Conservation (phyloP, 2,797 vertebrate genomes). For the Sebastes nivosus region DNA sequence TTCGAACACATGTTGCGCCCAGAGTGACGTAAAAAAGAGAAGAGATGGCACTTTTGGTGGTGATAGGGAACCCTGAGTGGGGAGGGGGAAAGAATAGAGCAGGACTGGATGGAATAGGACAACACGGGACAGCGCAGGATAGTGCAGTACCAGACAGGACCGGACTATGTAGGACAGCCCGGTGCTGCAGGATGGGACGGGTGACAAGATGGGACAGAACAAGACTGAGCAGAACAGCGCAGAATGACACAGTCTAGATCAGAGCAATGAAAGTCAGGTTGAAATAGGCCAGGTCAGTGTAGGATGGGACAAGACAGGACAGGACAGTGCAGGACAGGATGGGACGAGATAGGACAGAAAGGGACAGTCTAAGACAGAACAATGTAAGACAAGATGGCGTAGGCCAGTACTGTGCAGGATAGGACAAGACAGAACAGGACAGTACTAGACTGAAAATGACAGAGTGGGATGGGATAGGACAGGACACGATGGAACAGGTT, state of each 20-base stretch:
- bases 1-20: not conserved
- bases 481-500: not conserved
- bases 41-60: not conserved
- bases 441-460: not conserved
- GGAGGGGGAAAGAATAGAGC: not conserved
- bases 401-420: not conserved
- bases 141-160: not conserved
- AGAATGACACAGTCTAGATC: not conserved
- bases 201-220: not conserved
- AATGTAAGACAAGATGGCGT: not conserved
- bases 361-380: not conserved
- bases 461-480: not conserved
- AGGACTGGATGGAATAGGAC: not conserved
- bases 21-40: not conserved
- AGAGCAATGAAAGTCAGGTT: not conserved
- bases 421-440: not conserved
- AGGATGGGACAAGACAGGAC: not conserved
- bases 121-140: not conserved
- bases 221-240: not conserved
- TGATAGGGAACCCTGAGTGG: not conserved
- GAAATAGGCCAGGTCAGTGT: not conserved
- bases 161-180: not conserved
- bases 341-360: not conserved
- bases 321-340: not conserved
- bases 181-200: not conserved